These are phyloP conservation scores for Dicyrtomina minuta DNA, from an alignment of 2,888 invertebrate genomes.

Conservation along the genomic window DNA sequence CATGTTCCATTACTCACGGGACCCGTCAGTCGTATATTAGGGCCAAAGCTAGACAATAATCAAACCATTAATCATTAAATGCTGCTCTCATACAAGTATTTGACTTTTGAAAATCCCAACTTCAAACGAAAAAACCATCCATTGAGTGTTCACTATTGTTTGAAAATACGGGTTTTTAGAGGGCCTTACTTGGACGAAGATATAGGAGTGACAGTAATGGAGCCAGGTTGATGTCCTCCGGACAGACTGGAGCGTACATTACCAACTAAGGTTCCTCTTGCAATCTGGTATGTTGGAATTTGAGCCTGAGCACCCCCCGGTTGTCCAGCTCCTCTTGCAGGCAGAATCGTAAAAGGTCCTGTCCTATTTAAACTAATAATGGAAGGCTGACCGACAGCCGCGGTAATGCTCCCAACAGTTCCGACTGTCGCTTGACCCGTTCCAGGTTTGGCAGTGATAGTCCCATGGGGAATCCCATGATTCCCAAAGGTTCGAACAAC, in stretches of 20 bases:
- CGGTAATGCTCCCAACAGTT: slow-evolving; percentile 34
- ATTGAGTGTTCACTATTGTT: not conserved
- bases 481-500: slow-evolving; percentile 28
- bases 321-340: slow-evolving; percentile 58
- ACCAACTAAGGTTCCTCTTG: slow-evolving; percentile 55
- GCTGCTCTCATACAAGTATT: not conserved
- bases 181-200: slow-evolving; percentile 45
- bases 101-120: not conserved
- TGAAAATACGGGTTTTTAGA: not conserved
- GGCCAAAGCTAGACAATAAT: slow-evolving; percentile 39
- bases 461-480: slow-evolving; percentile 35
- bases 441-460: slow-evolving; percentile 31
- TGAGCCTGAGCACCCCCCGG: slow-evolving; percentile 55
- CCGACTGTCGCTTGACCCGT: slow-evolving; percentile 4
- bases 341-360: slow-evolving; percentile 47
- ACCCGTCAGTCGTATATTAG: slow-evolving; percentile 43
- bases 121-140: not conserved
- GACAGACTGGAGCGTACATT: slow-evolving; percentile 39
- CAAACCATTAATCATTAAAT: not conserved
- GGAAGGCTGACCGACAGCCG: slow-evolving; percentile 36
- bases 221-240: slow-evolving; percentile 46
- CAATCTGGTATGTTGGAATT: slow-evolving; percentile 59
- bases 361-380: slow-evolving; percentile 50
- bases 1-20: slow-evolving; percentile 52
- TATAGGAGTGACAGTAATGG: slow-evolving; percentile 53